Conservation (phyloP, 2,888 invertebrate genomes). For the Acrobasis repandana region DNA sequence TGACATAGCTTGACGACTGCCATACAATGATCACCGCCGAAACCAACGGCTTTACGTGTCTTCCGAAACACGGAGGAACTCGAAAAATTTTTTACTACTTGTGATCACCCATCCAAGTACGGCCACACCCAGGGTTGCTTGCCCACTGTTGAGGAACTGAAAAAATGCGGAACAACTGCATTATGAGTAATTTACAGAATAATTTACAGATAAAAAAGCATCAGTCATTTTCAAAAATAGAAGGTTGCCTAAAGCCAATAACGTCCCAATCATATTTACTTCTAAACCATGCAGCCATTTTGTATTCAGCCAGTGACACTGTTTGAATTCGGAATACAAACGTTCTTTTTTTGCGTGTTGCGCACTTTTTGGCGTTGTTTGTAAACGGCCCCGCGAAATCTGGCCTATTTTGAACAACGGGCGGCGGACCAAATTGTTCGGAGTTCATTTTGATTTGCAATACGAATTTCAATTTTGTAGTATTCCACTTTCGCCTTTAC, state of each 20-base stretch:
- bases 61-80: too few species aligned
- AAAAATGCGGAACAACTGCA: too few species aligned
- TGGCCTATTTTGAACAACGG: conserved; percentile 56
- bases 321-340: conserved; percentile 38
- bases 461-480: conserved; percentile 18
- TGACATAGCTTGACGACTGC: too few species aligned
- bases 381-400: conserved; percentile 52
- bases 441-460: conserved; percentile 29
- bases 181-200: too few species aligned
- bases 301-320: conserved; percentile 34
- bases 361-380: conserved; percentile 37
- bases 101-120: too few species aligned
- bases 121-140: too few species aligned
- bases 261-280: conserved; percentile 27
- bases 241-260: neutral
- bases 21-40: too few species aligned
- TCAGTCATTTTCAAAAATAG: neutral
- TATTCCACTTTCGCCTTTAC: neutral
- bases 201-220: too few species aligned
- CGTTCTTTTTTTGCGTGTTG: conserved; percentile 40
- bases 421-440: conserved; percentile 50
- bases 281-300: conserved; percentile 30
- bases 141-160: too few species aligned
- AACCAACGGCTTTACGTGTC: too few species aligned
- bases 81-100: too few species aligned